phyloP scores from a whole-genome alignment of 2,113 vertebrate genomes.

The Carassius carassius region DNA sequence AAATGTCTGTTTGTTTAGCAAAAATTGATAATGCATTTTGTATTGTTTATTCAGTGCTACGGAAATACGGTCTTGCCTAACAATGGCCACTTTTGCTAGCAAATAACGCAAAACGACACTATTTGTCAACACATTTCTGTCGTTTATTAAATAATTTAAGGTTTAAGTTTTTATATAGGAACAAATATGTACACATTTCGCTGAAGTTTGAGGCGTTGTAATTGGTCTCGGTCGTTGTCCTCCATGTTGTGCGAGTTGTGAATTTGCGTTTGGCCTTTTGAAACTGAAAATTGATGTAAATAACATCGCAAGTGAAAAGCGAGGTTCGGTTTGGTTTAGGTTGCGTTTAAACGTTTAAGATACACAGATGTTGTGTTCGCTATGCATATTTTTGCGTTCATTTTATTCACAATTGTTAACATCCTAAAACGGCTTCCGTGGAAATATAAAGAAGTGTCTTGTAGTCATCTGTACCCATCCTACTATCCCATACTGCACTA shows the following conservation, averaged over 20 bases:
- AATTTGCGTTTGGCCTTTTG: constrained; percentile 49
- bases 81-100: not conserved
- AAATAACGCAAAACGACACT: not conserved
- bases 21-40: not conserved
- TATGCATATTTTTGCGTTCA: not conserved
- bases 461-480: not conserved
- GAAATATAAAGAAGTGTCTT: constrained; percentile 18
- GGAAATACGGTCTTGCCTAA: not conserved
- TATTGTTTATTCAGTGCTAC: constrained; percentile 9
- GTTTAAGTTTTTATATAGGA: not conserved
- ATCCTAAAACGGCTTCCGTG: constrained; percentile 7
- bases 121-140: not conserved
- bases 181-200: not conserved
- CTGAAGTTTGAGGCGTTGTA: not conserved
- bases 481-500: not conserved
- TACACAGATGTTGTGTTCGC: not conserved
- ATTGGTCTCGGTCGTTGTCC: constrained; percentile 71
- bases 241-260: constrained; percentile 81
- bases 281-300: constrained; percentile 26
- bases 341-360: constrained; percentile 9
- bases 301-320: not conserved
- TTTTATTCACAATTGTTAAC: constrained; percentile 22
- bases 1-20: not conserved
- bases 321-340: not conserved
- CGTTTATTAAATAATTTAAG: not conserved